Percentiles rank a stretch among this genome's conserved stretches.
These are phyloP conservation scores for Drosophila kanekoi DNA, from an alignment of 2,888 invertebrate species.

Conservation along the genomic window DNA sequence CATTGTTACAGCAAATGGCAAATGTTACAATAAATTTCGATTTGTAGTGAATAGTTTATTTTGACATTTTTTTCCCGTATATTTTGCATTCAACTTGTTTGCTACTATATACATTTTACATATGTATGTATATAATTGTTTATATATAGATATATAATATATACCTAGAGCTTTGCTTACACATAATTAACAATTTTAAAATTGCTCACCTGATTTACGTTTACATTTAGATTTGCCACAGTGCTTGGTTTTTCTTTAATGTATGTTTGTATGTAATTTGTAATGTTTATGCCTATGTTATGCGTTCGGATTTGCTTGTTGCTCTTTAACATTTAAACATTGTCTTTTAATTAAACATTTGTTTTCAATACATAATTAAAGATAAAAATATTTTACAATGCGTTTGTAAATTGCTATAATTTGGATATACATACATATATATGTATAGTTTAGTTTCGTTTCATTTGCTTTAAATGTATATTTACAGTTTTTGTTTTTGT, in stretches of 20 bases:
- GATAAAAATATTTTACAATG: constrained; percentile 54
- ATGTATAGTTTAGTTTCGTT: constrained; percentile 26
- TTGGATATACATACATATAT: constrained; percentile 27
- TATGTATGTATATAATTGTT: constrained; percentile 45
- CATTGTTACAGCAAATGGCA: constrained; percentile 18
- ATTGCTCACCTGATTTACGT: constrained; percentile 77
- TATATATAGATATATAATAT: constrained; percentile 36
- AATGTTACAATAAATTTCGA: constrained; percentile 15
- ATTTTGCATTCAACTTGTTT: constrained; percentile 52
- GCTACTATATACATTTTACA: constrained; percentile 59
- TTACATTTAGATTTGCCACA: constrained; percentile 73
- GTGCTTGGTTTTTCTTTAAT: constrained; percentile 60
- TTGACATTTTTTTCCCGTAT: constrained; percentile 52
- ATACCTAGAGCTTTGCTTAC: constrained; percentile 66
- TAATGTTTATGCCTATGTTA: constrained; percentile 30
- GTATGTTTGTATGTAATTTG: constrained; percentile 29
- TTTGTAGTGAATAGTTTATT: constrained; percentile 63
- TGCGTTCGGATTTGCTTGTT: constrained; percentile 28
- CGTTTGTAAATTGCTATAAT: constrained; percentile 45
- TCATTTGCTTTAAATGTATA: constrained; percentile 36
- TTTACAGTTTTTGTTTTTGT: constrained; percentile 55
- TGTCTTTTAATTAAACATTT: constrained; percentile 72
- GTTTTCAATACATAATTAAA: constrained; percentile 34
- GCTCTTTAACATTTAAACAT: constrained; percentile 53
- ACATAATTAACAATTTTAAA: constrained; percentile 79